phyloP scores from a whole-genome alignment of 2,797 vertebrate genomes.

The Smutsia temminckii region DNA sequence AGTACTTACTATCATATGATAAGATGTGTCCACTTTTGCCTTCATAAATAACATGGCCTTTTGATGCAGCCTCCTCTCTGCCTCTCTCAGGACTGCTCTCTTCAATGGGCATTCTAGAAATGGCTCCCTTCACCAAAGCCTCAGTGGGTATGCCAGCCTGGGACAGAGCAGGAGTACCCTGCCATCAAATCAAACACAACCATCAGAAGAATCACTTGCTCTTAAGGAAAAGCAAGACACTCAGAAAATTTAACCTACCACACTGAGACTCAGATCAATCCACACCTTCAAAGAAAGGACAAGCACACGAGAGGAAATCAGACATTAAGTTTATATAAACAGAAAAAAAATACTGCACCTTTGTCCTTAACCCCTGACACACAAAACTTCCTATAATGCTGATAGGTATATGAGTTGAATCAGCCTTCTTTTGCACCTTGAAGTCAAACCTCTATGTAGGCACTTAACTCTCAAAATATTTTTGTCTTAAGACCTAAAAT shows the following conservation, averaged over 20 bases:
- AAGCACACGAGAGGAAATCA: background rate
- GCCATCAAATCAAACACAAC: conserved; percentile 63
- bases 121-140: conserved; percentile 92
- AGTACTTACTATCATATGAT: conserved; percentile 92
- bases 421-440: background rate
- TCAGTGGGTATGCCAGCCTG: conserved; percentile 94
- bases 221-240: background rate
- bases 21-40: conserved; percentile 97
- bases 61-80: conserved; percentile 92
- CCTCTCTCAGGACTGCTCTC: conserved; percentile 93
- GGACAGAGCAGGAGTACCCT: conserved; percentile 95
- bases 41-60: conserved; percentile 98
- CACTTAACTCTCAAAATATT: background rate
- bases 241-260: conserved; percentile 23
- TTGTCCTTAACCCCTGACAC: background rate
- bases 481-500: conserved; percentile 5
- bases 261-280: background rate
- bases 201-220: background rate
- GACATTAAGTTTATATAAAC: background rate
- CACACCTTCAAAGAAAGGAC: background rate
- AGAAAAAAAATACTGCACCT: background rate
- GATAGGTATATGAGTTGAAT: background rate
- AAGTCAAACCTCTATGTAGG: conserved; percentile 12
- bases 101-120: conserved; percentile 93
- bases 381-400: background rate